Conservation (phyloP, 2,888 invertebrate species). For the Diogma glabrata region DNA sequence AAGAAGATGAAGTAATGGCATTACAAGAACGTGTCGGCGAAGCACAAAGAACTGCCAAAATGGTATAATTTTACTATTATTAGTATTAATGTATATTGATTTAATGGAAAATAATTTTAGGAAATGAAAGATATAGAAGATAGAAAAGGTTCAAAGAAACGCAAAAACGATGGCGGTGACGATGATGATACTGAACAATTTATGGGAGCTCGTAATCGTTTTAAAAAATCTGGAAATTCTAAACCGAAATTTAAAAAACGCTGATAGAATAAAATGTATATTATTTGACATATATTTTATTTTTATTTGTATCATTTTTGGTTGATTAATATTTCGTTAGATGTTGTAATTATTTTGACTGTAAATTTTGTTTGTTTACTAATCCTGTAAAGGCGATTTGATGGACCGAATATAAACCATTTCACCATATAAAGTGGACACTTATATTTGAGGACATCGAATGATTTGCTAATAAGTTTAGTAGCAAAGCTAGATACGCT, state of each 20-base stretch:
- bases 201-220: conserved; percentile 62
- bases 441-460: no score
- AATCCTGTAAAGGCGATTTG: no score
- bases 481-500: no score
- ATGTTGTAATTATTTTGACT: no score
- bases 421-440: no score
- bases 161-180: conserved; percentile 43
- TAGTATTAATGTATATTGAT: no score
- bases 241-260: conserved; percentile 4
- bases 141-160: conserved; percentile 40
- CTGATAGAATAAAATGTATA: not conserved
- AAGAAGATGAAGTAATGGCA: conserved; percentile 91
- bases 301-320: not conserved
- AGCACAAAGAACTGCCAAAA: conserved; percentile 80
- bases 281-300: conserved; percentile 1
- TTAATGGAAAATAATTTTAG: conserved; percentile 34
- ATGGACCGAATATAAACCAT: no score
- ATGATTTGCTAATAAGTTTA: no score
- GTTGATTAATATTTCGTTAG: not conserved
- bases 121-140: conserved; percentile 68
- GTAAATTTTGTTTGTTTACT: no score
- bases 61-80: conserved; percentile 27
- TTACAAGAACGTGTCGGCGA: conserved; percentile 88
- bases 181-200: conserved; percentile 77
- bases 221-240: conserved; percentile 37